Percentiles rank a stretch among this genome's conserved stretches.
Evolutionary conservation across 2,888 invertebrate species (phyloP).

Genomic region (Pegoplata infirma): DNA sequence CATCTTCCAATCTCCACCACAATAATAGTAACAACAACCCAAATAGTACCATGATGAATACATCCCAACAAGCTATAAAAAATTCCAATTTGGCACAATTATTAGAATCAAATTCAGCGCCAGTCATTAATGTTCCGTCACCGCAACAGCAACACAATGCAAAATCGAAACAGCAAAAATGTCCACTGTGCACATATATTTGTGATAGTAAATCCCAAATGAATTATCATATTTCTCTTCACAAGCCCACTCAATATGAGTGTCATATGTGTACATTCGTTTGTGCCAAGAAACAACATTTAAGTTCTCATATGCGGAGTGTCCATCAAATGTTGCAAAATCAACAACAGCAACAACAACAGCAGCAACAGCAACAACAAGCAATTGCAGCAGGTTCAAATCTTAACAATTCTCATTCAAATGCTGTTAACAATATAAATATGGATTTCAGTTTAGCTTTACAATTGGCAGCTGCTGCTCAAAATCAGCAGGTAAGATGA

Average conservation of each 20-base stretch:
- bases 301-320: slow-evolving; percentile 90
- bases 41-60: slow-evolving; percentile 2
- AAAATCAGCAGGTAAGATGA: slow-evolving; percentile 72
- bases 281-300: slow-evolving; percentile 87
- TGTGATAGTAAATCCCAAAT: slow-evolving; percentile 92
- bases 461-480: slow-evolving; percentile 70
- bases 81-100: slow-evolving; percentile 63
- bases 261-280: slow-evolving; percentile 90
- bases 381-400: background rate
- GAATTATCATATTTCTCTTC: slow-evolving; percentile 92
- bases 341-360: slow-evolving; percentile 61
- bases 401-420: slow-evolving; percentile 17
- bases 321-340: slow-evolving; percentile 68
- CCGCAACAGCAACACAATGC: slow-evolving; percentile 63
- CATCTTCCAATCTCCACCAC: slow-evolving; percentile 51
- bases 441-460: slow-evolving; percentile 71
- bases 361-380: background rate
- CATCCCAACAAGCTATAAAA: slow-evolving; percentile 22
- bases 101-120: slow-evolving; percentile 52
- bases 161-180: slow-evolving; percentile 84
- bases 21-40: slow-evolving; percentile 31
- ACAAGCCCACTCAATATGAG: slow-evolving; percentile 81
- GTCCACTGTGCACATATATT: slow-evolving; percentile 89
- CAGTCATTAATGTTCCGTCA: slow-evolving; percentile 28
- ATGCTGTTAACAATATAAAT: slow-evolving; percentile 51